phyloP scores from a whole-genome alignment of 2,113 vertebrate species.

The Chaetodon auriga region DNA sequence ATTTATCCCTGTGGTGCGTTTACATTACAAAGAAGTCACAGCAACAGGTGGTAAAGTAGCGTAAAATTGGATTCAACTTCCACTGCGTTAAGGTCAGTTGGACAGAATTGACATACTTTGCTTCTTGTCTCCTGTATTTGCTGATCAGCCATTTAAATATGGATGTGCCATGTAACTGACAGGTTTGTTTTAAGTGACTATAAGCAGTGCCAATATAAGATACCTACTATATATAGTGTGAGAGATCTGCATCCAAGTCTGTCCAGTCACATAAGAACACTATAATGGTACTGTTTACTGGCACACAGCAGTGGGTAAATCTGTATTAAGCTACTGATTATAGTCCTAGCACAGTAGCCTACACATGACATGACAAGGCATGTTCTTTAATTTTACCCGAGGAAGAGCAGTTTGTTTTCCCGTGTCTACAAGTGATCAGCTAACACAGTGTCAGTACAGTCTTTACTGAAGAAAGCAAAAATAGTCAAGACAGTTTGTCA shows the following conservation, averaged over 20 bases:
- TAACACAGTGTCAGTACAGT: not conserved
- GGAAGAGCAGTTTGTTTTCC: not conserved
- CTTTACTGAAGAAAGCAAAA: not conserved
- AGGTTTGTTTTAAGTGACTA: not conserved
- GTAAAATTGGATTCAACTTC: not conserved
- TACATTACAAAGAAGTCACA: not conserved
- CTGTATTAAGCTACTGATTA: not conserved
- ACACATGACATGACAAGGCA: too few relatives aligned
- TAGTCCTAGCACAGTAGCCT: not conserved
- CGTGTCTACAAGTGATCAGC: not conserved
- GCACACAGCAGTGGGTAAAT: not conserved
- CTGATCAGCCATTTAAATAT: not conserved
- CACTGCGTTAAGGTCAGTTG: not conserved
- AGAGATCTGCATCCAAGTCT: not conserved
- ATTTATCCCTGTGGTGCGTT: slow-evolving; percentile 5
- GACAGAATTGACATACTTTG: not conserved
- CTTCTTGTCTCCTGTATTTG: not conserved
- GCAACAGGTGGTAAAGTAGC: not conserved
- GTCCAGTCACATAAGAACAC: not conserved
- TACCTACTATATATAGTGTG: too few relatives aligned
- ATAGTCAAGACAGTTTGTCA: not conserved
- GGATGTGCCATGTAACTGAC: not conserved
- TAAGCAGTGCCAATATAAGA: not conserved
- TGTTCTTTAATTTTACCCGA: not conserved
- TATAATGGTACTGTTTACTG: not conserved